phyloP scores from a whole-genome alignment of 2,888 invertebrate genomes.

The Eupithecia vulgata region DNA sequence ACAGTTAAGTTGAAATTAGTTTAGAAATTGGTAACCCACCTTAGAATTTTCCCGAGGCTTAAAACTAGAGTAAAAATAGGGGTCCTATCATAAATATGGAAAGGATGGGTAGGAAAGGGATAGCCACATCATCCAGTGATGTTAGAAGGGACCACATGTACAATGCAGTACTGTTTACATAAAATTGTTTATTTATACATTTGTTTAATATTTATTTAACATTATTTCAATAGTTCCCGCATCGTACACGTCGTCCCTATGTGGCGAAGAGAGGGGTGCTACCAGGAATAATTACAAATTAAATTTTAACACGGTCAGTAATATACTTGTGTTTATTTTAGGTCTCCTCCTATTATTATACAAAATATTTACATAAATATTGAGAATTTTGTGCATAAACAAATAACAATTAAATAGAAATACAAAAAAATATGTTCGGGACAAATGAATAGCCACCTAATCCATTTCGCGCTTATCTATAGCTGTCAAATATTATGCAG shows the following conservation, averaged over 20 bases:
- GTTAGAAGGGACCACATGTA: slow-evolving; percentile 74
- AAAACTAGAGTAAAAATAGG: slow-evolving; percentile 14
- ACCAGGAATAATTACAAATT: slow-evolving; percentile 85
- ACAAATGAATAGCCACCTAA: slow-evolving; percentile 72
- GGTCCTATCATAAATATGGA: slow-evolving; percentile 48
- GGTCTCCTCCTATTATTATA: slow-evolving; percentile 83
- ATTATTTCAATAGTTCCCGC: slow-evolving; percentile 41
- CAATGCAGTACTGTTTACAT: slow-evolving; percentile 49
- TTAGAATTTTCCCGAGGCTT: slow-evolving; percentile 13
- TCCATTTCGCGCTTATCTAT: slow-evolving; percentile 78
- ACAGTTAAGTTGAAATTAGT: slow-evolving; percentile 8
- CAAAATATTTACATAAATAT: slow-evolving; percentile 85
- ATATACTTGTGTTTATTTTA: slow-evolving; percentile 85
- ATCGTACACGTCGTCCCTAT: slow-evolving; percentile 83
- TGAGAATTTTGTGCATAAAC: slow-evolving; percentile 84
- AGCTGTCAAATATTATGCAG: slow-evolving; percentile 83
- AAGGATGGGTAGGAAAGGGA: slow-evolving; percentile 62
- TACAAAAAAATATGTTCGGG: slow-evolving; percentile 81
- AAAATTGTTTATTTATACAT: slow-evolving; percentile 36
- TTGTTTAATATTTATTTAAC: slow-evolving; percentile 33
- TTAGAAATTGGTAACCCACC: slow-evolving; percentile 31
- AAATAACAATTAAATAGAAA: slow-evolving; percentile 85
- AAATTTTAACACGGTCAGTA: slow-evolving; percentile 83
- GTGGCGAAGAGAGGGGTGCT: slow-evolving; percentile 84
- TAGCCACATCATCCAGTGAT: slow-evolving; percentile 66